These are phyloP conservation scores for Rhagoletis pomonella DNA, from an alignment of 1,140 invertebrate species.

Conservation along the genomic window DNA sequence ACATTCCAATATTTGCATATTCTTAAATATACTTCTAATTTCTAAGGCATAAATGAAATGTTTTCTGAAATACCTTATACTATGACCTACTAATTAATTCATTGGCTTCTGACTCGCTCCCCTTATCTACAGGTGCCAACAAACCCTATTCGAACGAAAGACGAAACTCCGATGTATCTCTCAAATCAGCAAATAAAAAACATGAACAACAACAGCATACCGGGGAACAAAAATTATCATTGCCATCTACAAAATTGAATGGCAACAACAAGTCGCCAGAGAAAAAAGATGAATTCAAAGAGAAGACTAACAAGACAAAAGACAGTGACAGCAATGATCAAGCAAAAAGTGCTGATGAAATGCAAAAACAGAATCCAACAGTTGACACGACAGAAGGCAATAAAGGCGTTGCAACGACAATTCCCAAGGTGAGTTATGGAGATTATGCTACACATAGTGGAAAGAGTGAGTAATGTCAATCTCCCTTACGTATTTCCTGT, in stretches of 20 bases:
- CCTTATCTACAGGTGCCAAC: slow-evolving; percentile 26
- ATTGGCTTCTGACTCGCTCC: neutral
- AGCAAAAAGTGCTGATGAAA: slow-evolving; percentile 51
- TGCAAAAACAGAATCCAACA: slow-evolving; percentile 6
- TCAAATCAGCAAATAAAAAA: slow-evolving; percentile 54
- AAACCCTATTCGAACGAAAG: slow-evolving; percentile 57
- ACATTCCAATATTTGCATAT: too few relatives aligned
- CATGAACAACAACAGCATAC: slow-evolving; percentile 50
- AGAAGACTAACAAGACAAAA: neutral
- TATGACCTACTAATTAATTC: neutral
- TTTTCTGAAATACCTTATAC: too few relatives aligned
- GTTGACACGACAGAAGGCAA: slow-evolving; percentile 34
- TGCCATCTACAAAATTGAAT: slow-evolving; percentile 34
- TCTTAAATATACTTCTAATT: too few relatives aligned
- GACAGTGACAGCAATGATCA: slow-evolving; percentile 48
- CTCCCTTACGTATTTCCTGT: neutral
- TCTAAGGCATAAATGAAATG: too few relatives aligned
- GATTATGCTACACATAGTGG: neutral
- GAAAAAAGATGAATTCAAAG: slow-evolving; percentile 12
- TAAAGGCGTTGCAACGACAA: slow-evolving; percentile 56
- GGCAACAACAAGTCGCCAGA: slow-evolving; percentile 44
- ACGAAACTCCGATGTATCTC: slow-evolving; percentile 70
- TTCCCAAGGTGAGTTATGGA: slow-evolving; percentile 1
- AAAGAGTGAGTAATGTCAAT: neutral
- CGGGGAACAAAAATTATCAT: slow-evolving; percentile 62